Percentiles rank a stretch among this genome's conserved stretches.
Conservation (phyloP, 1,140 invertebrate genomes). For the Ruditapes philippinarum region DNA sequence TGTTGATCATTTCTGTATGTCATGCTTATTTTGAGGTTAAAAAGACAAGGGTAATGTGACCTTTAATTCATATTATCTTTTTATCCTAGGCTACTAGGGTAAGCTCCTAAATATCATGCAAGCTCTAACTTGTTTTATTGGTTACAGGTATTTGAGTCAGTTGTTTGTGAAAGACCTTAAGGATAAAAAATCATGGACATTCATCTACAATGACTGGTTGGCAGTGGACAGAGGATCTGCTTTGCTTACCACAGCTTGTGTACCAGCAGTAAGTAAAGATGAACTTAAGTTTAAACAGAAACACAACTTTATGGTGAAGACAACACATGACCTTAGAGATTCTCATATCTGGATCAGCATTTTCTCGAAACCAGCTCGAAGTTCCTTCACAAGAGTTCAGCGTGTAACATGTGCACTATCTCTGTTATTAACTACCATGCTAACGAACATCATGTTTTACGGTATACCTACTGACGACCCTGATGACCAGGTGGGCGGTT, state of each 20-base stretch:
- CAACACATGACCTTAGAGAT: constrained; percentile 78
- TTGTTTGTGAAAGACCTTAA: constrained; percentile 75
- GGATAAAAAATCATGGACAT: constrained; percentile 72
- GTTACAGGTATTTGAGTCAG: constrained; percentile 78
- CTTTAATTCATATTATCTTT: too few species aligned
- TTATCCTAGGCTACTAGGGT: too few species aligned
- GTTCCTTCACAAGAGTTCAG: constrained; percentile 81
- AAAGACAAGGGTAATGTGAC: too few species aligned
- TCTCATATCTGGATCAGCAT: constrained; percentile 82
- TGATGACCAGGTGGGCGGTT: constrained; percentile 61
- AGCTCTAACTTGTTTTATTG: too few species aligned
- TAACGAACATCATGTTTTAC: constrained; percentile 83
- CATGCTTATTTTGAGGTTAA: too few species aligned
- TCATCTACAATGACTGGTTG: constrained; percentile 80
- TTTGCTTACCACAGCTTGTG: constrained; percentile 33
- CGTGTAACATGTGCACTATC: constrained; percentile 82
- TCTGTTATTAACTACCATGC: constrained; percentile 80
- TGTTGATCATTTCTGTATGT: too few species aligned
- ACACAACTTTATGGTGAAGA: constrained; percentile 71
- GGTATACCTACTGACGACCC: constrained; percentile 78
- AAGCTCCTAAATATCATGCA: too few species aligned
- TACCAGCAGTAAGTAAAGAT: constrained; percentile 72
- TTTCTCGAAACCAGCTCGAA: constrained; percentile 77
- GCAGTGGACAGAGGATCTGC: constrained; percentile 68
- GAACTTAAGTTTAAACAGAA: constrained; percentile 65